Percentiles rank a stretch among this genome's conserved stretches.
Evolutionary conservation across 2,113 vertebrate species (phyloP).

Genomic region (Phrynosoma blainvillii): DNA sequence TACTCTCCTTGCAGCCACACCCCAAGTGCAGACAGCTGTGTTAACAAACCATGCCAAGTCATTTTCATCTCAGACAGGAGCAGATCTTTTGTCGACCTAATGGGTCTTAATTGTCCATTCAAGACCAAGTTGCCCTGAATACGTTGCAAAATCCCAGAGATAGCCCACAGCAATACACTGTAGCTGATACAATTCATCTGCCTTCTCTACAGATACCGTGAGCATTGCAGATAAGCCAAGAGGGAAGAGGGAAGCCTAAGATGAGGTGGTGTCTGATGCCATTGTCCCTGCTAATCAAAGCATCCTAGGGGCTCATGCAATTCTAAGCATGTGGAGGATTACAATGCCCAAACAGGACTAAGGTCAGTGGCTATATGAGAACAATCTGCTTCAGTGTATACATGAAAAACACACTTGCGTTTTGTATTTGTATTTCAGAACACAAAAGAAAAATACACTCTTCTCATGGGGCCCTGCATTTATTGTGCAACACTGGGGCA

Average conservation of each 20-base stretch:
- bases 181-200: neutral
- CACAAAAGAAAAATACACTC: neutral
- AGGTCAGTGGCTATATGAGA: neutral
- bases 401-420: neutral
- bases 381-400: neutral
- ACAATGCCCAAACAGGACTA: neutral
- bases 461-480: slow-evolving; percentile 50
- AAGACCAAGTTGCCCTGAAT: neutral
- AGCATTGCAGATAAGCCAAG: neutral
- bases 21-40: too few species aligned
- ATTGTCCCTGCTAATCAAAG: neutral
- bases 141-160: neutral
- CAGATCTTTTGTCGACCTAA: neutral
- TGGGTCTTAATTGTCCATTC: neutral
- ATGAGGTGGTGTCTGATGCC: neutral
- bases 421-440: slow-evolving; percentile 23
- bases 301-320: neutral
- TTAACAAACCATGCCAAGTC: too few species aligned
- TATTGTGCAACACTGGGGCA: slow-evolving; percentile 77
- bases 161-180: neutral
- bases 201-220: too few species aligned
- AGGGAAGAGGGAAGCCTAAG: neutral
- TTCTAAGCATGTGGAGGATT: neutral
- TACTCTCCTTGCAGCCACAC: too few species aligned
- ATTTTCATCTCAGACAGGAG: neutral